These are phyloP conservation scores for Lepidurus apus DNA, from an alignment of 1,140 invertebrate species.

Conservation along the genomic window DNA sequence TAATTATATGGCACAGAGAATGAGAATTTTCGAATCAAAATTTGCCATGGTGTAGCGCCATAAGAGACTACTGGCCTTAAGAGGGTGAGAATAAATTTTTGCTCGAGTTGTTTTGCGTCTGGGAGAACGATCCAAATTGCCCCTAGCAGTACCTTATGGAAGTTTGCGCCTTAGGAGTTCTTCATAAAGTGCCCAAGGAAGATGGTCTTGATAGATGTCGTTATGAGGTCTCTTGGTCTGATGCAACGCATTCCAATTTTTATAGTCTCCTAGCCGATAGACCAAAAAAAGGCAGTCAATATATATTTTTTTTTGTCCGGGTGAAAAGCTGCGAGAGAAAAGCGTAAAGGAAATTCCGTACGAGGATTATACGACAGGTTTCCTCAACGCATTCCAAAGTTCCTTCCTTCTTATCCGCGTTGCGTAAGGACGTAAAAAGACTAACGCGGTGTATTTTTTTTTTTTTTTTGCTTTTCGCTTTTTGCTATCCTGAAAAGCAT, in stretches of 20 bases:
- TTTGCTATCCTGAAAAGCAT: neutral
- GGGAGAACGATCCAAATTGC: neutral
- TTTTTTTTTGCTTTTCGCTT: neutral
- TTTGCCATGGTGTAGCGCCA: no score
- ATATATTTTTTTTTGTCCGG: neutral
- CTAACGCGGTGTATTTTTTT: neutral
- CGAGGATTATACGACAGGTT: neutral
- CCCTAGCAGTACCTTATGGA: neutral
- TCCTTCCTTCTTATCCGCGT: neutral
- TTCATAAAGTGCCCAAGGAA: neutral
- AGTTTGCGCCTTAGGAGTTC: neutral
- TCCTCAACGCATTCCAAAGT: neutral
- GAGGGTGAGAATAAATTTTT: neutral
- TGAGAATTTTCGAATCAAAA: no score
- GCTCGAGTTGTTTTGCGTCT: neutral
- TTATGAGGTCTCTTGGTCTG: neutral
- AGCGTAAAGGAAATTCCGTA: neutral
- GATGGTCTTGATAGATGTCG: neutral
- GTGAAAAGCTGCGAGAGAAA: neutral
- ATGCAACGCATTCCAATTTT: slow-evolving; percentile 8
- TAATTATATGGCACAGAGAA: no score
- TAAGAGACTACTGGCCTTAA: no score
- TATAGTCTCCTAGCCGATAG: neutral
- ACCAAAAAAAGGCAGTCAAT: neutral
- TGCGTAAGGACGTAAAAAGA: neutral